These are phyloP conservation scores for Nyctalus aviator DNA, from an alignment of 2,797 vertebrate genomes.

Conservation along the genomic window DNA sequence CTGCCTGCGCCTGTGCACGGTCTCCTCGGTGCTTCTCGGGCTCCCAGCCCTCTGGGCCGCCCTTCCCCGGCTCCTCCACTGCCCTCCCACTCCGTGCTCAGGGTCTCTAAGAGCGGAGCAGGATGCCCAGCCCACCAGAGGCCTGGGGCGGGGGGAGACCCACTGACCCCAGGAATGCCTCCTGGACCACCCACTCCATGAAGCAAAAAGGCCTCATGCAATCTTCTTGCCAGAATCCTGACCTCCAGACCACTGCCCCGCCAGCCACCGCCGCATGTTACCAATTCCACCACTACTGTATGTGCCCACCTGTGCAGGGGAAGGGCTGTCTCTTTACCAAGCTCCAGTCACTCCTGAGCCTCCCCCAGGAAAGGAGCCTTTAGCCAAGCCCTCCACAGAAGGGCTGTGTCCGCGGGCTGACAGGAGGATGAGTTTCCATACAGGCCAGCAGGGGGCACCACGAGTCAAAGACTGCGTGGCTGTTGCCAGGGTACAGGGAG, in stretches of 20 bases:
- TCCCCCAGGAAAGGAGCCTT: constrained; percentile 78
- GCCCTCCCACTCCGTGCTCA: constrained; percentile 79
- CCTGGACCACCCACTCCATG: constrained; percentile 53
- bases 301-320: constrained; percentile 76
- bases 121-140: constrained; percentile 72
- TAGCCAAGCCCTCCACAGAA: constrained; percentile 74
- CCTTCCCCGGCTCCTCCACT: constrained; percentile 87
- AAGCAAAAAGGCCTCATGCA: constrained; percentile 66
- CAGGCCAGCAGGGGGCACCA: constrained; percentile 41
- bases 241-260: constrained; percentile 33
- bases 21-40: constrained; percentile 86
- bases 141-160: background rate
- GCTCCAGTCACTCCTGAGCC: constrained; percentile 79
- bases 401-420: constrained; percentile 57
- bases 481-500: background rate
- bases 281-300: constrained; percentile 70
- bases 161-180: constrained; percentile 53
- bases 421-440: background rate
- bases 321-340: constrained; percentile 60
- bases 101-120: constrained; percentile 66
- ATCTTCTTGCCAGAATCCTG: constrained; percentile 71
- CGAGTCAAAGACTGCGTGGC: background rate
- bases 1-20: constrained; percentile 65
- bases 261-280: constrained; percentile 29
- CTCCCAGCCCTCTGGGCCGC: constrained; percentile 80